phyloP scores from a whole-genome alignment of 1,140 invertebrate species.

The Tetragonula clypearis region DNA sequence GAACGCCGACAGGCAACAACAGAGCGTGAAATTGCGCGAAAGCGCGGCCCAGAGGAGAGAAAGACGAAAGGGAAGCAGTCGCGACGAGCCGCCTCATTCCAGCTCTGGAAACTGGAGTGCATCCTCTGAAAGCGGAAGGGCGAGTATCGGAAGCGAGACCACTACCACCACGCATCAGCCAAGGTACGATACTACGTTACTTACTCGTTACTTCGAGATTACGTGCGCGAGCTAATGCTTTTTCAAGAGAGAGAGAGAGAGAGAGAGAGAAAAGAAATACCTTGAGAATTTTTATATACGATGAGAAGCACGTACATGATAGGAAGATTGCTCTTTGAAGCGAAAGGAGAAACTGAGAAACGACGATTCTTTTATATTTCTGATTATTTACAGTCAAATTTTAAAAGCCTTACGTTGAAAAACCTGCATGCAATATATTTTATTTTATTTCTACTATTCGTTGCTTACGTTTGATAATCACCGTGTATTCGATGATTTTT shows the following conservation, averaged over 20 bases:
- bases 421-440: no score
- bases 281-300: background rate
- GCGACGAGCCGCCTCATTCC: conserved; percentile 89
- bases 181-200: conserved; percentile 79
- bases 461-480: no score
- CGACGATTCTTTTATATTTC: no score
- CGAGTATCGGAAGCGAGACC: conserved; percentile 91
- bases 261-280: background rate
- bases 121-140: conserved; percentile 93
- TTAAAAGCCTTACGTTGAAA: no score
- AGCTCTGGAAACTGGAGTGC: conserved; percentile 97
- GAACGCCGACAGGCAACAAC: conserved; percentile 67
- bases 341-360: no score
- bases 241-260: no score
- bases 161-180: conserved; percentile 87
- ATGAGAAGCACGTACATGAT: no score
- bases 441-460: no score
- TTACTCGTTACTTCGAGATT: background rate
- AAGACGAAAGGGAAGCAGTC: conserved; percentile 80
- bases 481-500: no score
- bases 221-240: background rate
- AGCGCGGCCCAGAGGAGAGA: conserved; percentile 86
- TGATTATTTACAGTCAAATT: no score
- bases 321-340: no score
- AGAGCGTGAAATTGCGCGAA: conserved; percentile 87